Conservation (phyloP, 2,888 invertebrate species). For the Didymodactylos carnosus region DNA sequence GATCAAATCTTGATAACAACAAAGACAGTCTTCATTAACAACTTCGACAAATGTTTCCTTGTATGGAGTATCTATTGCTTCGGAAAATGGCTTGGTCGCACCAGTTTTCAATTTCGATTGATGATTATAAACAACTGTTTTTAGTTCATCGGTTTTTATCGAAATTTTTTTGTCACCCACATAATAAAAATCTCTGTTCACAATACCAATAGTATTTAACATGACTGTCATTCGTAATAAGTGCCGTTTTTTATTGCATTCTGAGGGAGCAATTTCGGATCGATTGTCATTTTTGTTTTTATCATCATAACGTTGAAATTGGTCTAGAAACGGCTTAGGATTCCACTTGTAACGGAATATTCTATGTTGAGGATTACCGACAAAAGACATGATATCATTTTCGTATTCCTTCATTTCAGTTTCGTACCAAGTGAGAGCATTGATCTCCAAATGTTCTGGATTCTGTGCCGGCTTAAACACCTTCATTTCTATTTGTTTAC, state of each 20-base stretch:
- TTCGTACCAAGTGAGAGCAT: background rate
- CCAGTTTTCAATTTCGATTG: background rate
- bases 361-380: background rate
- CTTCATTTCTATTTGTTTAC: background rate
- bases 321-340: background rate
- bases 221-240: background rate
- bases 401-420: background rate
- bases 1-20: background rate
- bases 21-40: background rate
- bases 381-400: background rate
- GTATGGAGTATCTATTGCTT: background rate
- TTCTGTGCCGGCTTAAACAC: rapidly evolving
- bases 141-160: background rate
- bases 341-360: background rate
- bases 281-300: too few relatives aligned
- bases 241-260: background rate
- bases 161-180: background rate
- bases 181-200: background rate
- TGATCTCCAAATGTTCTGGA: background rate
- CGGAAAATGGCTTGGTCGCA: background rate
- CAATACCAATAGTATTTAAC: background rate
- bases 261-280: background rate
- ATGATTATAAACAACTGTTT: background rate
- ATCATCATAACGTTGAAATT: background rate
- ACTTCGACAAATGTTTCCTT: background rate